These are phyloP conservation scores for Corythucha ciliata DNA, from an alignment of 2,888 invertebrate species.

Conservation along the genomic window DNA sequence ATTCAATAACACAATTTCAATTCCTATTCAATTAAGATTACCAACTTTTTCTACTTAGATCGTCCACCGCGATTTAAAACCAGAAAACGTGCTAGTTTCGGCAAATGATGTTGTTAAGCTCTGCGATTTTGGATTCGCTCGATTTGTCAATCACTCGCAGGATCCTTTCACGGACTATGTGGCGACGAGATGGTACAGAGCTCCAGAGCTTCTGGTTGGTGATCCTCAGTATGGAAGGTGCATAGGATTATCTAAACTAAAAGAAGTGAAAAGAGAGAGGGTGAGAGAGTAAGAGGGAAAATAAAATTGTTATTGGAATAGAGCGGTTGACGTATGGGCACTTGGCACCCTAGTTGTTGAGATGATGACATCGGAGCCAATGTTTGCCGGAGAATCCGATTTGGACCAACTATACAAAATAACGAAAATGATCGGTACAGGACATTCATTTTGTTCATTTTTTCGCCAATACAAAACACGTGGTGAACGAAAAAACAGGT, in stretches of 20 bases:
- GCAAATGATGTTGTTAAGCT: slow-evolving; percentile 72
- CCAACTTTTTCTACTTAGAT: slow-evolving; percentile 47
- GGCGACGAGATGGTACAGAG: slow-evolving; percentile 81
- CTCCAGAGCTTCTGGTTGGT: slow-evolving; percentile 75
- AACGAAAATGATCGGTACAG: slow-evolving; percentile 63
- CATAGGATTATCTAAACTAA: slow-evolving; percentile 19
- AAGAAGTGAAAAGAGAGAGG: neutral
- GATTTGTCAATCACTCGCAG: slow-evolving; percentile 56
- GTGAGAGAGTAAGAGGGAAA: neutral
- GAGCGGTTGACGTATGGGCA: slow-evolving; percentile 80
- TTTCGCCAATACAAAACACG: neutral
- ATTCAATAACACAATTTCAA: neutral
- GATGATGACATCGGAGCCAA: slow-evolving; percentile 75
- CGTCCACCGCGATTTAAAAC: slow-evolving; percentile 81
- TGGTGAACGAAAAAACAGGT: slow-evolving; percentile 3
- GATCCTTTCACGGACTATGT: slow-evolving; percentile 84
- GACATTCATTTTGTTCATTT: neutral
- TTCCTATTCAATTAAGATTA: neutral
- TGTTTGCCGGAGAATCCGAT: slow-evolving; percentile 83
- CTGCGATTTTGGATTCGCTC: slow-evolving; percentile 85
- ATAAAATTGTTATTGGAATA: slow-evolving; percentile 38
- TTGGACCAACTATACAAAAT: slow-evolving; percentile 80
- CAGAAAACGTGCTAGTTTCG: slow-evolving; percentile 78
- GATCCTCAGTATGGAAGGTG: slow-evolving; percentile 56
- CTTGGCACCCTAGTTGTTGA: slow-evolving; percentile 75